These are phyloP conservation scores for Ichneumoninae sp. DNA, from an alignment of 2,888 invertebrate genomes.

Conservation along the genomic window DNA sequence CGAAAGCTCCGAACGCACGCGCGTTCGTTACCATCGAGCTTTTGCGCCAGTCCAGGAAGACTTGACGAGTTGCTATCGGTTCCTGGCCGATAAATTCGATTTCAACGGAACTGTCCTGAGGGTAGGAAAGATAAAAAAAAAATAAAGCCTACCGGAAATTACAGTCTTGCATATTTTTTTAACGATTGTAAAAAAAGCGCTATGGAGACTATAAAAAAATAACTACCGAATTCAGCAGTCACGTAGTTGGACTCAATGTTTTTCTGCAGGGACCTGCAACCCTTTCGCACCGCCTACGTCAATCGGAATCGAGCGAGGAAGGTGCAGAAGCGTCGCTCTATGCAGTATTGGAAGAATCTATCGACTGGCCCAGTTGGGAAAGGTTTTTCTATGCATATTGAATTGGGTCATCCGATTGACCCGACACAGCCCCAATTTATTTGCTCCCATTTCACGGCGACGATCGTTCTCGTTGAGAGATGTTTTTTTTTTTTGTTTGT, in stretches of 20 bases:
- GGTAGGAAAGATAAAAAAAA: neutral
- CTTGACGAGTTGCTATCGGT: neutral
- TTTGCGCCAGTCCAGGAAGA: slow-evolving; percentile 47
- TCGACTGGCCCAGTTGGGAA: slow-evolving; percentile 39
- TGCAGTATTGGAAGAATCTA: slow-evolving; percentile 33
- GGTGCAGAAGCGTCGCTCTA: neutral
- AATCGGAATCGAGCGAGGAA: slow-evolving; percentile 15
- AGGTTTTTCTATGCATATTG: slow-evolving; percentile 18
- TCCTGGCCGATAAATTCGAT: neutral
- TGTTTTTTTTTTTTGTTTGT: neutral
- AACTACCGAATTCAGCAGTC: neutral
- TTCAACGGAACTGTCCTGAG: neutral
- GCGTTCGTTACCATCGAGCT: slow-evolving; percentile 49
- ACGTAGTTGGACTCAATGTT: neutral
- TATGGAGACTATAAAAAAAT: neutral
- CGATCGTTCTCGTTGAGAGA: neutral
- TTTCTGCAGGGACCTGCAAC: neutral
- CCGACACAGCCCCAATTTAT: slow-evolving; percentile 20
- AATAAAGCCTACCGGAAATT: neutral
- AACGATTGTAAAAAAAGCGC: neutral
- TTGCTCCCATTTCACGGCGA: neutral
- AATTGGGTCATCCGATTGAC: slow-evolving; percentile 53
- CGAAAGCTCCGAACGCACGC: slow-evolving; percentile 61
- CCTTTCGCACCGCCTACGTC: neutral
- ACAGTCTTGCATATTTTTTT: neutral